A percentile compares a stretch with the other conserved stretches of the same genome.
Conservation (phyloP, 2,888 invertebrate genomes). For the Auanema freiburgensis region DNA sequence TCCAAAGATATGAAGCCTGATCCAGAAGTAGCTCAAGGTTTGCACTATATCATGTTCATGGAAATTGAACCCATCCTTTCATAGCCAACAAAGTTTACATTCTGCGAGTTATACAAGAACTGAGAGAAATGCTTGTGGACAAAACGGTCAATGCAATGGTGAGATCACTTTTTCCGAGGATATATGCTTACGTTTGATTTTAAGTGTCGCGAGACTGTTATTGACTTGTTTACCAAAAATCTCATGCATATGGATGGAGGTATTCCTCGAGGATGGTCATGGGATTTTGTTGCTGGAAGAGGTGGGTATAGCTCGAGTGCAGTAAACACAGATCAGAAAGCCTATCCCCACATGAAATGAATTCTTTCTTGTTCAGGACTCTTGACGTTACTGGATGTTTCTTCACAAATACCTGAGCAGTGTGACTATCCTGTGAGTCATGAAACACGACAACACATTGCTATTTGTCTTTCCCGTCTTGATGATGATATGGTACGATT, state of each 20-base stretch:
- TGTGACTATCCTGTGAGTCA: conserved; percentile 81
- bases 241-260: conserved; percentile 72
- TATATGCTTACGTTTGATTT: neutral
- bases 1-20: conserved; percentile 82
- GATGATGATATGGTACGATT: conserved; percentile 84
- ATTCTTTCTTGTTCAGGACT: conserved; percentile 66
- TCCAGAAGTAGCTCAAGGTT: conserved; percentile 67
- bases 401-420: conserved; percentile 88
- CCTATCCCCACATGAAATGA: too few species aligned
- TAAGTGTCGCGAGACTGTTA: conserved; percentile 79
- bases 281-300: conserved; percentile 76
- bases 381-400: conserved; percentile 81
- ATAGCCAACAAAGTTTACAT: conserved; percentile 62
- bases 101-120: conserved; percentile 64
- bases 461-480: conserved; percentile 84
- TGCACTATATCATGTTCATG: neutral
- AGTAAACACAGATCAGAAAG: too few species aligned
- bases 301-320: conserved; percentile 60
- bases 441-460: conserved; percentile 85
- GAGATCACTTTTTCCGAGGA: too few species aligned
- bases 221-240: conserved; percentile 88
- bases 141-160: conserved; percentile 73
- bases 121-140: conserved; percentile 78
- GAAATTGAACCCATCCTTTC: conserved; percentile 9
- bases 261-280: conserved; percentile 82